Evolutionary conservation across 2,888 invertebrate genomes (phyloP).

Genomic region (Hemithea aestivaria): DNA sequence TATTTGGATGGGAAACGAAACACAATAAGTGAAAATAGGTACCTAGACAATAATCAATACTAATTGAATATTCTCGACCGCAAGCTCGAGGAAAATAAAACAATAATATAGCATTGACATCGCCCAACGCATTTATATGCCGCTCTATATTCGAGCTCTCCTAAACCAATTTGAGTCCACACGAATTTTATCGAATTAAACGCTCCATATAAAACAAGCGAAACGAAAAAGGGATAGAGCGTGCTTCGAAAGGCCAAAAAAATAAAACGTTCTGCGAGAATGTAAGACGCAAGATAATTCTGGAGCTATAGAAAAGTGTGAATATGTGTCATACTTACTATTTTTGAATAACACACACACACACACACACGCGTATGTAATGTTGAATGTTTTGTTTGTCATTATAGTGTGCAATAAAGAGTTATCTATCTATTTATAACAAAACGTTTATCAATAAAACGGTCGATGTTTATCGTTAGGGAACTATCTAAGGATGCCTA

Average conservation of each 20-base stretch:
- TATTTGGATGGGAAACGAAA: background rate
- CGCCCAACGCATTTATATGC: slow-evolving; percentile 36
- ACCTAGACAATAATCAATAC: too few relatives aligned
- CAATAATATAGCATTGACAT: background rate
- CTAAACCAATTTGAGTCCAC: slow-evolving; percentile 59
- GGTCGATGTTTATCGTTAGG: too few relatives aligned
- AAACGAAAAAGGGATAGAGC: slow-evolving; percentile 63
- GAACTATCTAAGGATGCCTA: too few relatives aligned
- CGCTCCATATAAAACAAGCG: slow-evolving; percentile 67
- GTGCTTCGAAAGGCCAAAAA: slow-evolving; percentile 44
- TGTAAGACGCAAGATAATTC: slow-evolving; percentile 4
- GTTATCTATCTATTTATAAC: too few relatives aligned
- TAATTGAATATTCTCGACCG: background rate
- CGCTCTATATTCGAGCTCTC: slow-evolving; percentile 46
- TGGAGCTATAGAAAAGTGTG: too few relatives aligned
- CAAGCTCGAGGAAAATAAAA: slow-evolving; percentile 5
- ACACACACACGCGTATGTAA: too few relatives aligned
- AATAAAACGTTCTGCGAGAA: slow-evolving; percentile 9
- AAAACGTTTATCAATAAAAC: too few relatives aligned
- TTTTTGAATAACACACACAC: too few relatives aligned
- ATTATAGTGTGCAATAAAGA: too few relatives aligned
- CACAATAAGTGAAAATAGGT: slow-evolving; percentile 5
- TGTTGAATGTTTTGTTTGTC: too few relatives aligned
- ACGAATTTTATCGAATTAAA: slow-evolving; percentile 69
- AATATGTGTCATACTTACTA: too few relatives aligned